Conservation (phyloP, 2,888 invertebrate species). For the Agrotis clavis region DNA sequence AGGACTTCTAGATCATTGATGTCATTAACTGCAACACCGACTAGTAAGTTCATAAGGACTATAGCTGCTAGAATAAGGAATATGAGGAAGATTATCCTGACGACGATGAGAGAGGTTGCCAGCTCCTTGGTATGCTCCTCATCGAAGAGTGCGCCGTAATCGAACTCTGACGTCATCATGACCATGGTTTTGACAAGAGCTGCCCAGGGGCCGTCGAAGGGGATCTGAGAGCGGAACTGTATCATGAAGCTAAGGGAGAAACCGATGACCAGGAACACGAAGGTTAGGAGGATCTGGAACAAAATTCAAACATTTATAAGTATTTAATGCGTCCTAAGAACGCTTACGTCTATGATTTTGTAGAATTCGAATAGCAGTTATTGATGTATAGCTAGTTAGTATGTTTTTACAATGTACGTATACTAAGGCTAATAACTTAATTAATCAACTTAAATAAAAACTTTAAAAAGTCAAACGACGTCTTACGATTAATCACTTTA, state of each 20-base stretch:
- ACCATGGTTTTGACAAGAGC: slow-evolving; percentile 91
- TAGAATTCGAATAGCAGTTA: no score
- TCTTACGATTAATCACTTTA: no score
- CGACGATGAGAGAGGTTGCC: slow-evolving; percentile 83
- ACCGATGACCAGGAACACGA: slow-evolving; percentile 86
- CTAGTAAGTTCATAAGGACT: slow-evolving; percentile 91
- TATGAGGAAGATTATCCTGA: slow-evolving; percentile 88
- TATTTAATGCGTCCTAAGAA: no score
- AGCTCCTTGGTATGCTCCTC: slow-evolving; percentile 82
- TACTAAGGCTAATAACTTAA: no score
- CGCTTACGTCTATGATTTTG: no score
- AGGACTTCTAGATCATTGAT: slow-evolving; percentile 90
- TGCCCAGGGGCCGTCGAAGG: slow-evolving; percentile 89
- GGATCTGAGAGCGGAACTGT: slow-evolving; percentile 87
- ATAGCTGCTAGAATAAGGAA: slow-evolving; percentile 91
- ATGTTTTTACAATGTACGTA: no score
- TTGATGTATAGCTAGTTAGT: no score
- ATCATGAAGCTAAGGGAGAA: slow-evolving; percentile 91
- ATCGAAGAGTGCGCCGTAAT: slow-evolving; percentile 88
- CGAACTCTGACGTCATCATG: slow-evolving; percentile 92
- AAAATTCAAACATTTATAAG: background rate
- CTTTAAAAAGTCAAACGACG: no score
- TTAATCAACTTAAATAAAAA: no score
- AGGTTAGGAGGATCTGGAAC: slow-evolving; percentile 55
- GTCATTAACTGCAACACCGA: slow-evolving; percentile 92